Conservation (phyloP, 37 sponge, comb jelly and placozoan genomes). For the Beroe ovata region DNA sequence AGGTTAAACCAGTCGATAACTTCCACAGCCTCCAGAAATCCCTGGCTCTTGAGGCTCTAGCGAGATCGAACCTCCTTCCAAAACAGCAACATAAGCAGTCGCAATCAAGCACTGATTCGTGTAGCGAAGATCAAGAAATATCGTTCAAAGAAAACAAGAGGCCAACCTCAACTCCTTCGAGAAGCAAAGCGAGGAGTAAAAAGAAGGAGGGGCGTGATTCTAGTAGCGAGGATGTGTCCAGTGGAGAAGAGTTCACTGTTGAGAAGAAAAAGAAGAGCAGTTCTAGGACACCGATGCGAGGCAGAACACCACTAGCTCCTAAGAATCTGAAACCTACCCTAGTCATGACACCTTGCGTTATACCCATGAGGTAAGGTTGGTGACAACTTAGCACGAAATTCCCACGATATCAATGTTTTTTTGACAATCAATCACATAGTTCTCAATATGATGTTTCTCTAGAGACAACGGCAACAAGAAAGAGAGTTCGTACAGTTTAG, state of each 20-base stretch:
- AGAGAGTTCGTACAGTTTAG: constrained; percentile 17
- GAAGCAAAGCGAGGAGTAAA: neutral
- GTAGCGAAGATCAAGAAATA: constrained; percentile 1
- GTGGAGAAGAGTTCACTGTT: neutral
- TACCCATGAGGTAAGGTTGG: constrained; percentile 45
- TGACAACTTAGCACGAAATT: no score
- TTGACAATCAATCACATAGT: no score
- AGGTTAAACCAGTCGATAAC: constrained; percentile 36
- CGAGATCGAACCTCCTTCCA: constrained; percentile 11
- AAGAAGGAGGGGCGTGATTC: neutral
- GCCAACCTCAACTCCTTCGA: neutral
- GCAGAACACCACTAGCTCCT: constrained; percentile 23
- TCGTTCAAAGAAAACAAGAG: constrained; percentile 46
- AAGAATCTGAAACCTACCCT: constrained; percentile 10
- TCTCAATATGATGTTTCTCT: no score
- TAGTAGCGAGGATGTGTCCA: neutral
- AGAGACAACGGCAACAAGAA: neutral
- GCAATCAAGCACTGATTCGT: neutral
- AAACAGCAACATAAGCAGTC: neutral
- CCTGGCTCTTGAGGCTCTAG: constrained; percentile 21
- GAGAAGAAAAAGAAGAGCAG: neutral
- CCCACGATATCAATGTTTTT: no score
- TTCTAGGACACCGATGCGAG: neutral
- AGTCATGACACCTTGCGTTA: constrained; percentile 22
- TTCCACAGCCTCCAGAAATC: neutral